These are phyloP conservation scores for Mohoua ochrocephala DNA, from an alignment of 2,113 vertebrate species.

Conservation along the genomic window DNA sequence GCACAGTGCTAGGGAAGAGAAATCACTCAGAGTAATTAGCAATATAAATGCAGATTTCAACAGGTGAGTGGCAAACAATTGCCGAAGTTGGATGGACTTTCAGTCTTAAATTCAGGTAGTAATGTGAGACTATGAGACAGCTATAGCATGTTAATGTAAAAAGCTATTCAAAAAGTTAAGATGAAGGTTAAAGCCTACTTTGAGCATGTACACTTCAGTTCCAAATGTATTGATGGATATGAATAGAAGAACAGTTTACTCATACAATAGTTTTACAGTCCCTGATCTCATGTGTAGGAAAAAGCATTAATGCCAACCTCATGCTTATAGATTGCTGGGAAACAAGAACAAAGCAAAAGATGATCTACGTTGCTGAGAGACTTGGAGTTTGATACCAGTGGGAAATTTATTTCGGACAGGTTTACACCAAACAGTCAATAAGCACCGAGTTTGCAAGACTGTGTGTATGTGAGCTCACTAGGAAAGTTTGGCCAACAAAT, in stretches of 20 bases:
- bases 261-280: not conserved
- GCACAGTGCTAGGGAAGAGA: not conserved
- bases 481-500: not conserved
- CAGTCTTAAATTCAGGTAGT: slow-evolving; percentile 3
- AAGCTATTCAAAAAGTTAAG: slow-evolving; percentile 13
- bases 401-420: not conserved
- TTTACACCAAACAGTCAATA: not conserved
- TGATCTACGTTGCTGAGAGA: not conserved
- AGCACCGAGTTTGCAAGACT: not conserved
- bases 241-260: not conserved
- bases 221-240: not conserved
- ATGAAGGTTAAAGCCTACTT: slow-evolving; percentile 9
- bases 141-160: slow-evolving; percentile 8
- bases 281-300: not conserved
- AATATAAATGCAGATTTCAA: slow-evolving; percentile 59
- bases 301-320: not conserved
- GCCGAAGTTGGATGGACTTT: not conserved
- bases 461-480: not conserved
- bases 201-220: not conserved
- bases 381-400: not conserved
- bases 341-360: not conserved
- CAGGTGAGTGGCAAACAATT: slow-evolving; percentile 21
- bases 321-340: not conserved
- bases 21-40: slow-evolving; percentile 25
- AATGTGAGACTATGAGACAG: not conserved